These are phyloP conservation scores for Corythaeola cristata DNA, from an alignment of 2,113 vertebrate genomes.

Conservation along the genomic window DNA sequence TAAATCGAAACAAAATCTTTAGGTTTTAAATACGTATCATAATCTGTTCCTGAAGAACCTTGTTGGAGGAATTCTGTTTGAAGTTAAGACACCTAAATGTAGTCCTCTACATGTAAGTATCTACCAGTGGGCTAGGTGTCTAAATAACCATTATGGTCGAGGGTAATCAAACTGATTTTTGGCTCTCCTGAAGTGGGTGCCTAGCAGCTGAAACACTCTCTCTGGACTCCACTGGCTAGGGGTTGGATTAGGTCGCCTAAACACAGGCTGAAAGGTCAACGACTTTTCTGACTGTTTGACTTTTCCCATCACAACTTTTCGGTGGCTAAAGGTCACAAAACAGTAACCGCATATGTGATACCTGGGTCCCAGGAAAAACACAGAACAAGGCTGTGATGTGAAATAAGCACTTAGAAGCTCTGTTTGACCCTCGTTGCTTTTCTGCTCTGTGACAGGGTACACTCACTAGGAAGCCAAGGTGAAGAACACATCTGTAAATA, in stretches of 20 bases:
- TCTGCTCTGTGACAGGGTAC: not conserved
- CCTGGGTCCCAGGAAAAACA: not conserved
- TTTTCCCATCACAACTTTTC: not conserved
- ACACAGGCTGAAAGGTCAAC: not conserved
- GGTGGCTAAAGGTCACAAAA: not conserved
- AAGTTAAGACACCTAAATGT: not conserved
- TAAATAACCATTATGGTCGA: rapidly evolving
- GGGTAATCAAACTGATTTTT: not conserved
- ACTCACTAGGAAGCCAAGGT: not conserved
- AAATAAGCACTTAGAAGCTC: not conserved
- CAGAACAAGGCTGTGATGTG: rapidly evolving
- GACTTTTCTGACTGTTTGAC: not conserved
- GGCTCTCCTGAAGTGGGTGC: not conserved
- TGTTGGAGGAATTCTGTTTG: not conserved
- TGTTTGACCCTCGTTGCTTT: rapidly evolving
- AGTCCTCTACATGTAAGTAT: not conserved
- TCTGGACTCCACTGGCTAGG: rapidly evolving
- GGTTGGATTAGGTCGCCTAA: not conserved
- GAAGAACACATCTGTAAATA: not conserved
- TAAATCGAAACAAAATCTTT: not conserved
- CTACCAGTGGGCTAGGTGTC: not conserved
- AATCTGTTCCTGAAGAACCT: not conserved
- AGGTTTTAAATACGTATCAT: not conserved
- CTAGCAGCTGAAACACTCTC: not conserved
- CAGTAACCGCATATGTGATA: not conserved